phyloP scores from a whole-genome alignment of 2,797 vertebrate species.

The Thamnophis elegans region DNA sequence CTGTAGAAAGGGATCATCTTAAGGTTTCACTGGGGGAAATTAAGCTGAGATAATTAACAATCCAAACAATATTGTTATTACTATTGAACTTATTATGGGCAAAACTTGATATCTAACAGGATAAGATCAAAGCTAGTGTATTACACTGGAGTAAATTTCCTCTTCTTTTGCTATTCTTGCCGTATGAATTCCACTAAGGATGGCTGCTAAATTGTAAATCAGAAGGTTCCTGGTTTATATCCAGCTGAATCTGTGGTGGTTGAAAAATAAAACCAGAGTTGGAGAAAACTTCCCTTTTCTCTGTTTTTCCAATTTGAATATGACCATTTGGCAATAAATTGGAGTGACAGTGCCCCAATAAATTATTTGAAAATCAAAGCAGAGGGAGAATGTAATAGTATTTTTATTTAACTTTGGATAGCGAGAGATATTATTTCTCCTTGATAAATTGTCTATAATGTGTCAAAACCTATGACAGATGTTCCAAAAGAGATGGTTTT shows the following conservation, averaged over 20 bases:
- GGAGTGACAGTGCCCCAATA: constrained; percentile 23
- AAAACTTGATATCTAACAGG: background rate
- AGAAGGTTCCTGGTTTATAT: background rate
- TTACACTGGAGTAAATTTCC: background rate
- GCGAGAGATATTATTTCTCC: background rate
- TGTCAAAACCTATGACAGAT: constrained; percentile 8
- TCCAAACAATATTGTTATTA: background rate
- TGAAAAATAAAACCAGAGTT: constrained; percentile 36
- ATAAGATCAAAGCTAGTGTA: background rate
- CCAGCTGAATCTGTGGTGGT: background rate
- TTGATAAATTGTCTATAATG: constrained; percentile 29
- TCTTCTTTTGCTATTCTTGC: background rate
- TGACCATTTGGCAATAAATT: constrained; percentile 31
- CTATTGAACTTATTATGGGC: background rate
- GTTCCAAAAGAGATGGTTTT: constrained; percentile 36
- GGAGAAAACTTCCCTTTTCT: constrained; percentile 18
- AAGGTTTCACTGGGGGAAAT: background rate
- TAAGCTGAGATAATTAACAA: background rate
- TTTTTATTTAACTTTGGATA: constrained; percentile 20
- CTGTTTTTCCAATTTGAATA: constrained; percentile 24
- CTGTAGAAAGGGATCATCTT: background rate
- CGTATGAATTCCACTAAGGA: background rate
- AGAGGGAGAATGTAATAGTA: constrained; percentile 15
- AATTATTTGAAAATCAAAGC: constrained; percentile 23
- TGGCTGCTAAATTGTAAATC: constrained; percentile 1